Base-by-base conservation (phyloP, 1,140 invertebrate species). In the Drosophila seguyi region DNA sequence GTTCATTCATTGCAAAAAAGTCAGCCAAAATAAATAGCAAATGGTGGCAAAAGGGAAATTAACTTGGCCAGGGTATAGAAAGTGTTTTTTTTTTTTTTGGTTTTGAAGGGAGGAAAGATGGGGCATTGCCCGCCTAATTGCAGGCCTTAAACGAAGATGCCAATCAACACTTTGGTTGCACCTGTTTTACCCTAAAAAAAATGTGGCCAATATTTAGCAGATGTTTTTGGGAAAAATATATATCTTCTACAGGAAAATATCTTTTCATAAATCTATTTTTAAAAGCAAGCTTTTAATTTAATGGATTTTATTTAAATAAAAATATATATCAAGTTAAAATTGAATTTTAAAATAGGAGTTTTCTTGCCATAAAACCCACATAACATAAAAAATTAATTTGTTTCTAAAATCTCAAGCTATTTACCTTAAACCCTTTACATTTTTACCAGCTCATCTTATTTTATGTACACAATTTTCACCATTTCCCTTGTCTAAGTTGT, bases 121-220 rank as follows among this genome's bases (percentile, higher is more conserved):
- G 50, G 31, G 84, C 84, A 87, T 88, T 87, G 84, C 76, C 84
- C 83, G 83, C 75, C 83, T 83, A 87, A 87, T 87, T 87, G 76
- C 79, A 45, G 62, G 44, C 56, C 13, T 66, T 79, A 81, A 41
- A 66, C 82, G 59, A 86, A 86, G 74, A 78, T 86, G 82, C 82
- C 82, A 86, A 86, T 86, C 82, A 86, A 87, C 83, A 82, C 83
- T 65, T 60, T 36, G 8, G 31, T 16, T 22, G 16, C 61, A 47
- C 72, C 67, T 48, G 34, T 16, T 39, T 2, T 47, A 39, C 63
- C 36, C 31, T 38, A 14, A 27, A 27, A 48, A 48, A n/a, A n/a
- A n/a, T n/a, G 47, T 50, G n/a, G 16, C 16, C 29, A 52, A 20
- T 3, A 34, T 50, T 18, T 31, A 7, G 16, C 25, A 48, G 16